Evolutionary conservation across 2,888 invertebrate genomes (phyloP).

Genomic region (Apomyelois bistriatella): DNA sequence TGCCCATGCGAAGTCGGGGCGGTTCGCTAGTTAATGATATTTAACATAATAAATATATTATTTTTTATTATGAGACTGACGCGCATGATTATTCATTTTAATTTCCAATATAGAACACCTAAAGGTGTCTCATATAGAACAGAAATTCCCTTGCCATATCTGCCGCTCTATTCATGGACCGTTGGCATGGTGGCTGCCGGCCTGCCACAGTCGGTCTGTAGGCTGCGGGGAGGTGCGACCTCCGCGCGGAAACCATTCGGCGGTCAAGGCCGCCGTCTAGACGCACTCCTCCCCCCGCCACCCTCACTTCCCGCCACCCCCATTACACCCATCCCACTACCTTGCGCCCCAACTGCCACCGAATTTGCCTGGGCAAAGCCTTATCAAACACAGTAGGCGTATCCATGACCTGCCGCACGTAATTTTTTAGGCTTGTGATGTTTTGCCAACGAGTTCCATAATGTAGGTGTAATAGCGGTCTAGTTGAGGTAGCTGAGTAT

Average conservation of each 20-base stretch:
- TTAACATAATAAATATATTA: too few relatives aligned
- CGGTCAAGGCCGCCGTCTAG: slow-evolving; percentile 77
- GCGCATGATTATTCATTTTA: too few relatives aligned
- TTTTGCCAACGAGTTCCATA: background rate
- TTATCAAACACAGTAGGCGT: slow-evolving; percentile 22
- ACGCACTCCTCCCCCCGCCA: slow-evolving; percentile 51
- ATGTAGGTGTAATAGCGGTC: too few relatives aligned
- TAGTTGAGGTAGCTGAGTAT: too few relatives aligned
- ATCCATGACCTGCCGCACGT: slow-evolving; percentile 52
- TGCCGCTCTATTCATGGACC: background rate
- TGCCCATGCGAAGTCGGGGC: too few relatives aligned
- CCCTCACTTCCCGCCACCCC: slow-evolving; percentile 29
- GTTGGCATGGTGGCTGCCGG: slow-evolving; percentile 20
- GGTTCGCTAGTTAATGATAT: too few relatives aligned
- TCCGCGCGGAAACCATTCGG: slow-evolving; percentile 72
- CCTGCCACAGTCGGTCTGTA: slow-evolving; percentile 59
- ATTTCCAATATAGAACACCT: too few relatives aligned
- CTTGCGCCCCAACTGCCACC: slow-evolving; percentile 50
- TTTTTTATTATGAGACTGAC: too few relatives aligned
- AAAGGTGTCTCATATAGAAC: too few relatives aligned
- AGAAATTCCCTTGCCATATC: too few relatives aligned
- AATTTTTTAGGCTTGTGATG: slow-evolving; percentile 12
- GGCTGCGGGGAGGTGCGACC: slow-evolving; percentile 66
- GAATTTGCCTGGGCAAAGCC: slow-evolving; percentile 57
- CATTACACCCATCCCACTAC: slow-evolving; percentile 38